Evolutionary conservation across 1,140 invertebrate genomes (phyloP).

Genomic region (Chrysopa pallens): DNA sequence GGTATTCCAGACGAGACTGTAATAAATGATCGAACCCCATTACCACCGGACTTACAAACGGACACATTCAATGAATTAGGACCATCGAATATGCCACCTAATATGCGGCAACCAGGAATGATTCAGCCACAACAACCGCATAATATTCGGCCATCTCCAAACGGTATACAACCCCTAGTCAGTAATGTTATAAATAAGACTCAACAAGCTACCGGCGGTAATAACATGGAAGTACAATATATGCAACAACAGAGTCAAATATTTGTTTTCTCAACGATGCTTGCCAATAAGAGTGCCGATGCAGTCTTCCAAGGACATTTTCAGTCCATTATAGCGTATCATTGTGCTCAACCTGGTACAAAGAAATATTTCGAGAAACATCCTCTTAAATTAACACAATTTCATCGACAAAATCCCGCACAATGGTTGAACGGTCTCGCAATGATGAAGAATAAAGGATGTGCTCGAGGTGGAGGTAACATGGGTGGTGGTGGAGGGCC

Average conservation of each 20-base stretch:
- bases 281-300: conserved; percentile 91
- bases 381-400: conserved; percentile 73
- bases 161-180: conserved; percentile 49
- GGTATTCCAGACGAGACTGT: neutral
- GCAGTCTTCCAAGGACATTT: conserved; percentile 75
- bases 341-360: conserved; percentile 85
- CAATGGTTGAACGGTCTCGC: conserved; percentile 65
- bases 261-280: conserved; percentile 87
- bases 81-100: neutral
- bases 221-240: conserved; percentile 61
- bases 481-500: conserved; percentile 15
- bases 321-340: conserved; percentile 84
- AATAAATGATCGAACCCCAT: neutral
- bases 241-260: conserved; percentile 96
- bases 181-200: conserved; percentile 66
- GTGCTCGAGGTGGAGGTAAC: conserved; percentile 25
- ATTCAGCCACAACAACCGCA: neutral
- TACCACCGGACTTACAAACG: neutral
- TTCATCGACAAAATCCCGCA: conserved; percentile 63
- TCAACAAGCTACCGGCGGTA: conserved; percentile 22
- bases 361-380: conserved; percentile 92
- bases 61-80: neutral
- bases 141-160: conserved; percentile 18
- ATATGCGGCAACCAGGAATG: neutral
- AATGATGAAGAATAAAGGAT: conserved; percentile 51